A percentile compares a stretch with the other conserved stretches of the same genome.
Conservation (phyloP, 2,888 invertebrate genomes). For the Drosophila pseudotalamancana region DNA sequence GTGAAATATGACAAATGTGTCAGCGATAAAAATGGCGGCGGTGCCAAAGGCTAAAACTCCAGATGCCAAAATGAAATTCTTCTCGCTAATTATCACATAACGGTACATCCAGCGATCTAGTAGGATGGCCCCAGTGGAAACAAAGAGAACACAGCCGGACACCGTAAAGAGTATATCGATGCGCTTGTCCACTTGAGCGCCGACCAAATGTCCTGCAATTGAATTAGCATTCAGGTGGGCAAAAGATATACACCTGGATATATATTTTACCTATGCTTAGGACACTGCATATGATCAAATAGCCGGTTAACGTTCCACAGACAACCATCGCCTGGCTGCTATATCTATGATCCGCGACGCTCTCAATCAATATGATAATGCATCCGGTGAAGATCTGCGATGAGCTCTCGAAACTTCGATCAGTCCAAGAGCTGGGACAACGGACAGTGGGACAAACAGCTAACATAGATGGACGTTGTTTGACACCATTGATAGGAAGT, state of each 20-base stretch:
- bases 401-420: slow-evolving; percentile 32
- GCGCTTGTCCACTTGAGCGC: slow-evolving; percentile 72
- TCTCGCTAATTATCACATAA: slow-evolving; percentile 52
- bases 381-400: slow-evolving; percentile 68
- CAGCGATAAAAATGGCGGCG: slow-evolving; percentile 72
- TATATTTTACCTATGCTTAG: slow-evolving; percentile 80
- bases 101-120: slow-evolving; percentile 70
- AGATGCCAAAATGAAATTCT: slow-evolving; percentile 59
- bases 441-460: slow-evolving; percentile 3
- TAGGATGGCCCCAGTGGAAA: slow-evolving; percentile 71
- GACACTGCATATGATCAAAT: slow-evolving; percentile 72
- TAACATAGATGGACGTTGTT: too few species aligned
- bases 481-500: too few species aligned
- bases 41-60: slow-evolving; percentile 70
- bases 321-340: slow-evolving; percentile 79
- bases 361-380: slow-evolving; percentile 74
- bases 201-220: slow-evolving; percentile 70
- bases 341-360: slow-evolving; percentile 67
- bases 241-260: not conserved
- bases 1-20: slow-evolving; percentile 70
- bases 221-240: slow-evolving; percentile 7
- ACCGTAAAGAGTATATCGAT: slow-evolving; percentile 73
- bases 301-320: slow-evolving; percentile 78
- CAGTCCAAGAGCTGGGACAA: slow-evolving; percentile 18
- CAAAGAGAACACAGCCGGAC: slow-evolving; percentile 70